phyloP scores from a whole-genome alignment of 2,113 vertebrate species.

The Piaya cayana region DNA sequence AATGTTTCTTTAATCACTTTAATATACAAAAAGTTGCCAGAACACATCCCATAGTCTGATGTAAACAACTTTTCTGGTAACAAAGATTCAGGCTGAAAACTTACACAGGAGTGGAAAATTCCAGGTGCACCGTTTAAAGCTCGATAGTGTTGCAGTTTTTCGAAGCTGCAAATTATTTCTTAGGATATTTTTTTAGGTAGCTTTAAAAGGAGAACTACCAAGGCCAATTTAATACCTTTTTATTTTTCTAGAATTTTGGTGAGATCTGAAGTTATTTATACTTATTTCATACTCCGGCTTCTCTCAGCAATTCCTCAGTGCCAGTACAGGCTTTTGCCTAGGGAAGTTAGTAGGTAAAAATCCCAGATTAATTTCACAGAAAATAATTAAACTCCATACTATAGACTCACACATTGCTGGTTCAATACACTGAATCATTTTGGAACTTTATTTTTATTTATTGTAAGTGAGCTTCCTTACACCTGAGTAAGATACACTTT shows the following conservation, averaged over 20 bases:
- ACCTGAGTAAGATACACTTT: not conserved
- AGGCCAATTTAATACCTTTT: not conserved
- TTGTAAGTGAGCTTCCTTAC: not conserved
- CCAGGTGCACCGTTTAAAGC: not conserved
- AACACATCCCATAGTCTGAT: not conserved
- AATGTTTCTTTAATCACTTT: not conserved
- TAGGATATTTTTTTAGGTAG: not conserved
- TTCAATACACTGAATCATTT: not conserved
- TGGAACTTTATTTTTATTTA: not conserved
- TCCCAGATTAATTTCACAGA: not conserved
- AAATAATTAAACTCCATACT: not conserved
- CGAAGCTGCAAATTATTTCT: not conserved
- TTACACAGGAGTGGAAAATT: not conserved
- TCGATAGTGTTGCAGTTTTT: not conserved
- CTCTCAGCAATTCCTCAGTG: not conserved
- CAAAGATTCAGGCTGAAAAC: not conserved
- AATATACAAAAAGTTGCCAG: not conserved
- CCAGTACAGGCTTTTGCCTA: not conserved
- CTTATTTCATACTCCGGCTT: not conserved
- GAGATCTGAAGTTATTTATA: not conserved
- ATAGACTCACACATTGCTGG: not conserved
- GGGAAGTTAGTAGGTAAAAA: not conserved
- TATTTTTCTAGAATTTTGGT: not conserved
- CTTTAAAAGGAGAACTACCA: not conserved
- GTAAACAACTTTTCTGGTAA: not conserved